Conservation (phyloP, 2,888 invertebrate genomes). For the Zygaena filipendulae region DNA sequence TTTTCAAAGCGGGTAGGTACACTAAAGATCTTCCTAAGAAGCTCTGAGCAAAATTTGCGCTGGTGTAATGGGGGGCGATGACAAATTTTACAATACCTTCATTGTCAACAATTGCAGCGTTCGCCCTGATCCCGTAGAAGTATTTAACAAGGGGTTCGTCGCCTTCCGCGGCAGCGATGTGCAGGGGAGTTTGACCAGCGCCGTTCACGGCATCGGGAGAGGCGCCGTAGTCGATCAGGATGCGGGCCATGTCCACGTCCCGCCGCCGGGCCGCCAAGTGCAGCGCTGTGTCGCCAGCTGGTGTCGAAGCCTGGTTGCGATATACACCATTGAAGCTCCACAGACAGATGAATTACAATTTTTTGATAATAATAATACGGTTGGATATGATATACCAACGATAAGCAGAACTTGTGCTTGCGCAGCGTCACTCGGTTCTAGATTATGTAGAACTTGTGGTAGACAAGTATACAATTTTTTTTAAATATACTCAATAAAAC, state of each 20-base stretch:
- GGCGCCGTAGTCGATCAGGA: slow-evolving; percentile 93
- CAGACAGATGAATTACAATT: no score
- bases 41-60: background rate
- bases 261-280: slow-evolving; percentile 94
- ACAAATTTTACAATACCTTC: slow-evolving; percentile 68
- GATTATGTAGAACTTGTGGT: no score
- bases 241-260: slow-evolving; percentile 93
- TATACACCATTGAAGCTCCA: no score
- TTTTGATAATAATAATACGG: background rate
- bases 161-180: slow-evolving; percentile 95
- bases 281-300: slow-evolving; percentile 92
- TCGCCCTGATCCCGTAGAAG: slow-evolving; percentile 94
- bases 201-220: slow-evolving; percentile 93
- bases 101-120: slow-evolving; percentile 94
- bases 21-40: no score
- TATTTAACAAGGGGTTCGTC: slow-evolving; percentile 95
- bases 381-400: no score
- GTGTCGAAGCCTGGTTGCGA: slow-evolving; percentile 76
- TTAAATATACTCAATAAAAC: no score
- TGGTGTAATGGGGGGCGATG: background rate
- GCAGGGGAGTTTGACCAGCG: slow-evolving; percentile 94
- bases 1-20: no score
- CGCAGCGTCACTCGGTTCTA: no score
- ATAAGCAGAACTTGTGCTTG: no score
- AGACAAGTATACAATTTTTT: no score